phyloP scores from a whole-genome alignment of 2,888 invertebrate species.

The Conops quadrifasciatus region DNA sequence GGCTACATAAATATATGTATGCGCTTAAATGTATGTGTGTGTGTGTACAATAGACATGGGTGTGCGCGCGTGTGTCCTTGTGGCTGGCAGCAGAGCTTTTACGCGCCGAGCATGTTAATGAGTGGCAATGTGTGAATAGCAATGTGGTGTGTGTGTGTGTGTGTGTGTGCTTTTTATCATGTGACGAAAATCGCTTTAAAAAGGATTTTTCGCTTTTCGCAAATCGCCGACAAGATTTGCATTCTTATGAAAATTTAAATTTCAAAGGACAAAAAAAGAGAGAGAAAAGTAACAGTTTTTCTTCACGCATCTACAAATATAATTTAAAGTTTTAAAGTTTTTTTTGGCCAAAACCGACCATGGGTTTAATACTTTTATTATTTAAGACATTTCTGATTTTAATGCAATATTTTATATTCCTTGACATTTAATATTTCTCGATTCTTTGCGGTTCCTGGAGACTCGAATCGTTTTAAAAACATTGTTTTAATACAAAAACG shows the following conservation, averaged over 20 bases:
- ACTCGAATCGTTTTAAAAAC: too few species aligned
- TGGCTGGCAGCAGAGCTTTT: background rate
- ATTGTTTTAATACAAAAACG: too few species aligned
- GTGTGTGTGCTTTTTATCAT: slow-evolving; percentile 7
- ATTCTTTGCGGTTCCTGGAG: too few species aligned
- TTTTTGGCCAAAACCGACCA: too few species aligned
- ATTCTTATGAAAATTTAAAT: slow-evolving; percentile 8
- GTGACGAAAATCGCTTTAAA: slow-evolving; percentile 13
- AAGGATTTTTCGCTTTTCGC: background rate
- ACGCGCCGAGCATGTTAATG: slow-evolving; percentile 39
- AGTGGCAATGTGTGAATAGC: slow-evolving; percentile 26
- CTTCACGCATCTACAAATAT: too few species aligned
- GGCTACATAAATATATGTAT: background rate
- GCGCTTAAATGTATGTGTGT: slow-evolving; percentile 45
- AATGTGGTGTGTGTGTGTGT: background rate
- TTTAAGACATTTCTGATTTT: too few species aligned
- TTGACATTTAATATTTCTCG: too few species aligned
- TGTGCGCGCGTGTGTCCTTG: slow-evolving; percentile 19
- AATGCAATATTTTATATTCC: too few species aligned
- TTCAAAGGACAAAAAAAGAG: too few species aligned
- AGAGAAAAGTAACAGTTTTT: too few species aligned
- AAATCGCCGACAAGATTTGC: slow-evolving; percentile 8
- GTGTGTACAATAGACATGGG: slow-evolving; percentile 31
- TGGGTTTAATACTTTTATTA: too few species aligned
- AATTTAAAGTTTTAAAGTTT: too few species aligned